Evolutionary conservation across 2,113 vertebrate species (phyloP).

Genomic region (Notechis scutatus): DNA sequence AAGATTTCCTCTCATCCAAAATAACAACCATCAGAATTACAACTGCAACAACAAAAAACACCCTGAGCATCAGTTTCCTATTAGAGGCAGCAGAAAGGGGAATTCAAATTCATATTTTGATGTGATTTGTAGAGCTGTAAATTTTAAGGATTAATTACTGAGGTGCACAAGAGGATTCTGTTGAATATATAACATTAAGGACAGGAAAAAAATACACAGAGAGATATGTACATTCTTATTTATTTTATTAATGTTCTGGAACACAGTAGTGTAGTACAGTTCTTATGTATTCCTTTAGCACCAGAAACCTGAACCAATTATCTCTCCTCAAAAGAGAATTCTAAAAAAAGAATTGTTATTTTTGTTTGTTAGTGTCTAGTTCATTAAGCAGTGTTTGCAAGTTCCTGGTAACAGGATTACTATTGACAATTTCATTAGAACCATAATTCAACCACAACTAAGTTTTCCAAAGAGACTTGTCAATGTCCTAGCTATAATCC

Average conservation of each 20-base stretch:
- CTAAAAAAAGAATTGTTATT: conserved; percentile 66
- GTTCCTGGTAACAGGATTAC: conserved; percentile 65
- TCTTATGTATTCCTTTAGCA: conserved; percentile 55
- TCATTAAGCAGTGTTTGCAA: conserved; percentile 70
- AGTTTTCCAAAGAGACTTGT: conserved; percentile 57
- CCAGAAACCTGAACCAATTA: conserved; percentile 60
- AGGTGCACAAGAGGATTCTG: neutral
- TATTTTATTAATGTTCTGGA: neutral
- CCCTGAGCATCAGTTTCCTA: neutral
- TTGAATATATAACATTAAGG: neutral
- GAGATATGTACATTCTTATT: neutral
- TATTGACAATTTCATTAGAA: conserved; percentile 73
- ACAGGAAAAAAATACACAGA: neutral
- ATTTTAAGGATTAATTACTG: conserved; percentile 1
- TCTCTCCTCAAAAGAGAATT: conserved; percentile 58
- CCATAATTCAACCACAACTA: conserved; percentile 58
- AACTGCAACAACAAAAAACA: neutral
- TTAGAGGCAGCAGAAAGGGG: neutral
- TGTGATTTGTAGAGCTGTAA: neutral
- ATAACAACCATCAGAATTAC: neutral
- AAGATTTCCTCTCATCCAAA: neutral
- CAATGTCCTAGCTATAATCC: conserved; percentile 56
- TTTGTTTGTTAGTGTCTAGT: conserved; percentile 67
- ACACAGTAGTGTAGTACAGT: conserved; percentile 30
- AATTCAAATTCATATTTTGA: neutral